Base-by-base conservation (phyloP, 2,797 vertebrate genomes). In the Centropyge bicolor region DNA sequence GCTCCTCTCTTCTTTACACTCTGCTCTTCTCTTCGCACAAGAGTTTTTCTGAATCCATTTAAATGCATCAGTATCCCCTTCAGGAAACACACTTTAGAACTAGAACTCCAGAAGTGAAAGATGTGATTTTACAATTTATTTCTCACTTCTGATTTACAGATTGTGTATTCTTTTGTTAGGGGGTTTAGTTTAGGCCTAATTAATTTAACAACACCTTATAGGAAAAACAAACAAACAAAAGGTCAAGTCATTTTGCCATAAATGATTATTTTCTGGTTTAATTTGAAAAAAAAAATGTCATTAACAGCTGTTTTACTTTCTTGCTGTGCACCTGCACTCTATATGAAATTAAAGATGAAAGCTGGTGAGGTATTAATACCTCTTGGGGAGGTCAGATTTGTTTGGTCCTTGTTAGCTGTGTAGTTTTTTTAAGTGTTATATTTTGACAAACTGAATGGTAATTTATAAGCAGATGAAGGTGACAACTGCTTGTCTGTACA, bases 21-120 rank as follows among this genome's bases (percentile, higher is more conserved):
- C 51, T 57, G 41, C 8, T 65, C 51, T 57, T 69, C 52, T 71
- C 27, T 84, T 67, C 12, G 6, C 57, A 40, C 69, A 35, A 57
- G 35, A 57, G 55, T 36, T 76, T 77, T 62, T 20, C 56, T 70
- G 73, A 83, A 70, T 85, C 45, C 8, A 61, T 82, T 86, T 70
- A 60, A 74, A 80, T 74, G 38, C 56, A 76, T 73, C 61, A 64
- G 31, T 31, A 17, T 83, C 36, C 31, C 57, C 54, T 63, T 68
- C 20, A 55, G 20, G 48, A 69, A 77, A 41, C 54, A 46, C 10
- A 22, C 22, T 74, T 55, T 10, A 51, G 43, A 57, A 20, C 4
- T 31, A 31, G 27, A 31, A 31, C 27, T 31, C 27, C 27, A 31
- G 27, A 70, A 35, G 27, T 49, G 38, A 73, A 74, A 56, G 27